Evolutionary conservation across 2,888 invertebrate genomes (phyloP).

Genomic region (Desoria tigrina): DNA sequence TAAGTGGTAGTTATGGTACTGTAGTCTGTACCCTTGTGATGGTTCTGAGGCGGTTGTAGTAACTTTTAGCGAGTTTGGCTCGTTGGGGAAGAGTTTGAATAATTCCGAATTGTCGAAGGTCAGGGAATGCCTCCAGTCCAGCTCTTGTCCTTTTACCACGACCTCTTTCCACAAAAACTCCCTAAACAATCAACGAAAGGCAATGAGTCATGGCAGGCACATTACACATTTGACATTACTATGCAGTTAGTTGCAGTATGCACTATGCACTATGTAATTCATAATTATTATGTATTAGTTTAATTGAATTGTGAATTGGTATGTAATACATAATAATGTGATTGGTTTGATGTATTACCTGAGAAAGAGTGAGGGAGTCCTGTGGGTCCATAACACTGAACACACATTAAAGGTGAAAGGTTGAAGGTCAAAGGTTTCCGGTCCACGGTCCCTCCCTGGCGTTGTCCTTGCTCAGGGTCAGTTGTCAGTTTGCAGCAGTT

Average conservation of each 20-base stretch:
- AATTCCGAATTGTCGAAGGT: slow-evolving; percentile 28
- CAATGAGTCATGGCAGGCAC: too few relatives aligned
- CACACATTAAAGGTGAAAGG: too few relatives aligned
- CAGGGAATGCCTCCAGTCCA: not conserved
- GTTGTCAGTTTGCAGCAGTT: too few relatives aligned
- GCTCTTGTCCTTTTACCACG: not conserved
- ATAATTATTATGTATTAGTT: too few relatives aligned
- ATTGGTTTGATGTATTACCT: not conserved
- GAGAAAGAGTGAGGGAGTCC: too few relatives aligned
- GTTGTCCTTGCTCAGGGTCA: too few relatives aligned
- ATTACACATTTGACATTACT: not conserved
- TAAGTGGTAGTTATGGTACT: not conserved
- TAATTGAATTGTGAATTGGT: too few relatives aligned
- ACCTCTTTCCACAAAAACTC: slow-evolving; percentile 15
- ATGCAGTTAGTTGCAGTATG: too few relatives aligned
- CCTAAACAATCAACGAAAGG: not conserved
- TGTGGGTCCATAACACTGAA: too few relatives aligned
- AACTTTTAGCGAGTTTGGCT: slow-evolving; percentile 5
- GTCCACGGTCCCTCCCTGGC: too few relatives aligned
- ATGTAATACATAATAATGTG: not conserved
- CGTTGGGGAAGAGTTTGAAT: slow-evolving; percentile 24
- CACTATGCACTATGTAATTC: too few relatives aligned
- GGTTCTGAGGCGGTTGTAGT: not conserved
- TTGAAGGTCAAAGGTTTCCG: too few relatives aligned
- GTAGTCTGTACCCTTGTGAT: not conserved